Evolutionary conservation across 2,113 vertebrate species (phyloP), one percentile per base, ranked within the genome.

Genomic region (Oenanthe oenanthe): DNA sequence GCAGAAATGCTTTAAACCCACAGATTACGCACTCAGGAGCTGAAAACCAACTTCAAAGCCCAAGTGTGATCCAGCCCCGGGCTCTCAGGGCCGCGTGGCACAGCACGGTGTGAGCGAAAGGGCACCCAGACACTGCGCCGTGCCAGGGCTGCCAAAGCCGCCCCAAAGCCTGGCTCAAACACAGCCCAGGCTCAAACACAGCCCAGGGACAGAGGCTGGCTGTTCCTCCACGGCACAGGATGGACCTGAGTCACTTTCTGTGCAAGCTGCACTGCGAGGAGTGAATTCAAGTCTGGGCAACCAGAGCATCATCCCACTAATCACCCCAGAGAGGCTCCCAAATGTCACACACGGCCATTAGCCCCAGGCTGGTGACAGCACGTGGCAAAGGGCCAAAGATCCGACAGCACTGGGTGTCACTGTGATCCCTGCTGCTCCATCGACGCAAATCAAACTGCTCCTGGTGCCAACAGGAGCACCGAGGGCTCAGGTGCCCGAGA

Each of bases 401-500:
- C 65, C 17, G 25, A 21, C 57, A 13, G 58, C 60, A 3, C 1
- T 0, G 40, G 63, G 29, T 20, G 71, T 22, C 75, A 29, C 17
- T 19, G 32, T 34, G 8, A 67, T 14, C 34, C 2, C 65, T 50
- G 87, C 60, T 12, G 7, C 72, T 58, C 84, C 63, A 9, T 11
- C 74, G 2, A 3, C 0, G 19, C 63, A 6, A 16, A 29, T 19
- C 13, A 3, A 34, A 15, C 17, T 4, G 1, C 1, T 19, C 1
- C 32, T 18, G 87, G 3, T 12, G 28, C 76, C 66, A 34, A 6
- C 2, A 48, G 62, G 71, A 82, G 78, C 87, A 34, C 58, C 75
- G 2, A 19, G 36, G 77, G 74, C 65, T 50, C 42, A 0, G 36
- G 38, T 1, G 34, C 6, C 3, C 0, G 8, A 36, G 72, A 20